Conservation (phyloP, 92 coral and sea anemone species). For the Siderastrea siderea region DNA sequence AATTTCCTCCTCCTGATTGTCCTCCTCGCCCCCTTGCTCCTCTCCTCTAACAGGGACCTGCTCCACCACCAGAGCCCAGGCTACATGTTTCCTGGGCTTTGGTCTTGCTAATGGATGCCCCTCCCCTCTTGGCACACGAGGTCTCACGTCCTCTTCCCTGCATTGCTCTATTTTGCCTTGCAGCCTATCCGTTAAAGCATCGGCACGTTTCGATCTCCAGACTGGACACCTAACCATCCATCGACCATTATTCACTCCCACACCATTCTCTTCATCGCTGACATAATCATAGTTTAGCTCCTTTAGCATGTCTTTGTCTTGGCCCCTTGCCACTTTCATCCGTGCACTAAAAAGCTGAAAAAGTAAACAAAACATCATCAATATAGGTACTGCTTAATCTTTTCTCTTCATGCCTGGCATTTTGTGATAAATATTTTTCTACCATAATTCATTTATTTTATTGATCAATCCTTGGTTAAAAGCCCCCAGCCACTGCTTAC, state of each 20-base stretch:
- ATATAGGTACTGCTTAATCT: not conserved
- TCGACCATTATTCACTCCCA: conserved; percentile 28
- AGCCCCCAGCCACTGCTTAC: too few species aligned
- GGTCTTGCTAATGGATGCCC: conserved; percentile 23
- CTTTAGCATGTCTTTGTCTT: conserved; percentile 26
- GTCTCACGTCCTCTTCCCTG: conserved; percentile 27
- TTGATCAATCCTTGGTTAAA: too few species aligned
- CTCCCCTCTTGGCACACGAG: conserved; percentile 41
- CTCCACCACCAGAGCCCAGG: conserved; percentile 51
- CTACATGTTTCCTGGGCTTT: conserved; percentile 4
- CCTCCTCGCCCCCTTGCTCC: too few species aligned
- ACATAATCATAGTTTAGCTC: conserved; percentile 21
- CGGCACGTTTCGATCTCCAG: conserved; percentile 37
- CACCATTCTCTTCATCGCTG: conserved; percentile 66
- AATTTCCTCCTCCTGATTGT: too few species aligned
- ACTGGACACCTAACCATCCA: conserved; percentile 45
- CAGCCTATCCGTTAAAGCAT: conserved; percentile 8
- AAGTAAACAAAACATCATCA: conserved; percentile 8
- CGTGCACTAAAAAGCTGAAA: conserved; percentile 50
- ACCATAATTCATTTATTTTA: not conserved
- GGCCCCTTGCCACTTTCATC: conserved; percentile 27
- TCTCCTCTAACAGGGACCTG: too few species aligned
- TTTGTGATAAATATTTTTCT: not conserved
- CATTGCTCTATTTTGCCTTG: not conserved
- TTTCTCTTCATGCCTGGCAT: too few species aligned